Percentiles rank a stretch among this genome's conserved stretches.
phyloP scores from a whole-genome alignment of 1,140 invertebrate genomes.

The Drosophila auraria region DNA sequence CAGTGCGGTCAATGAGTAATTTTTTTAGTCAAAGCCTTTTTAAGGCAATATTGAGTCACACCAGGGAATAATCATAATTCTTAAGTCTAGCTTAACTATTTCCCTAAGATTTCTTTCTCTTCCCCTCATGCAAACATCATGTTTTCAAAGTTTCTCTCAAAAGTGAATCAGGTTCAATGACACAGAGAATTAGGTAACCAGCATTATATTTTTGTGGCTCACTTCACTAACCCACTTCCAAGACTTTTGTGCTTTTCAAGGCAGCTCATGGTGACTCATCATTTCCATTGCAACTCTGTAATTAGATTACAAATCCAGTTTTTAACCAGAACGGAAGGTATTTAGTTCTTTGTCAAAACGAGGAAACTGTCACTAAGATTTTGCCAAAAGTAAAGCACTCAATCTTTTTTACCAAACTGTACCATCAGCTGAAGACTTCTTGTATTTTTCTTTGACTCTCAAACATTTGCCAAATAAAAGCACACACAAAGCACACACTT shows the following conservation, averaged over 20 bases:
- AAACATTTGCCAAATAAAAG: slow-evolving; percentile 39
- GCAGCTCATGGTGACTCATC: not conserved
- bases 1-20: too few species aligned
- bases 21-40: not conserved
- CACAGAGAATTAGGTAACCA: slow-evolving; percentile 29
- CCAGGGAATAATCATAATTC: not conserved
- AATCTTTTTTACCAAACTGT: slow-evolving; percentile 21
- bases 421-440: slow-evolving; percentile 16
- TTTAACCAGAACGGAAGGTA: not conserved
- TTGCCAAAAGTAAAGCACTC: not conserved
- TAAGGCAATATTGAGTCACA: not conserved
- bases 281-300: slow-evolving; percentile 8
- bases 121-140: not conserved
- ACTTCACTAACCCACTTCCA: slow-evolving; percentile 23
- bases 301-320: slow-evolving; percentile 15
- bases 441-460: slow-evolving; percentile 17
- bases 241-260: slow-evolving; percentile 7
- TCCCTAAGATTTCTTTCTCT: not conserved
- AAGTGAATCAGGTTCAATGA: slow-evolving; percentile 15
- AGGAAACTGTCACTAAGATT: slow-evolving; percentile 11
- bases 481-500: slow-evolving; percentile 27
- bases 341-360: not conserved
- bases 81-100: not conserved
- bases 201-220: not conserved
- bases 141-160: not conserved